Percentiles rank a stretch among this genome's conserved stretches.
These are phyloP conservation scores for Tenualosa thibaudeaui DNA, from an alignment of 2,797 vertebrate species.

Conservation along the genomic window DNA sequence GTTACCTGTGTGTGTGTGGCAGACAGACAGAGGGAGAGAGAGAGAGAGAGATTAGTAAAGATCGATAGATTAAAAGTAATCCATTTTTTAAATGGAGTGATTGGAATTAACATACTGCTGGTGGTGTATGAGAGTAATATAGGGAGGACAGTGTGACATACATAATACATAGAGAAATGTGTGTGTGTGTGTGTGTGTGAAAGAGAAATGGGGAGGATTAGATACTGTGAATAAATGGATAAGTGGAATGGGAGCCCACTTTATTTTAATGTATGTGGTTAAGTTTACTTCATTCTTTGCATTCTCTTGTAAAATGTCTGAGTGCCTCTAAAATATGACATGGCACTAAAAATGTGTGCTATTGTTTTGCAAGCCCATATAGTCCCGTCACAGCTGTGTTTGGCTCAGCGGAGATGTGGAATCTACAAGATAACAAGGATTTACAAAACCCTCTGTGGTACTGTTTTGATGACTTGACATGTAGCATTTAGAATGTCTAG, in stretches of 20 bases:
- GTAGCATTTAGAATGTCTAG: not conserved
- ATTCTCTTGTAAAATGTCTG: not conserved
- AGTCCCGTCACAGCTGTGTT: not conserved
- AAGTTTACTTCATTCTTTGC: not conserved
- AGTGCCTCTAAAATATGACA: not conserved
- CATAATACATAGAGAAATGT: constrained; percentile 26
- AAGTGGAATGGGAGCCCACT: not conserved
- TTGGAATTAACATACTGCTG: constrained; percentile 59
- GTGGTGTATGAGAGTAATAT: constrained; percentile 38
- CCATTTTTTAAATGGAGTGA: constrained; percentile 70
- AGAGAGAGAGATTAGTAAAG: constrained; percentile 71
- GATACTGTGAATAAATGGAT: not conserved
- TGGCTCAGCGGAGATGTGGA: not conserved
- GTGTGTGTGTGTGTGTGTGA: not conserved
- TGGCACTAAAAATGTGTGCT: not conserved
- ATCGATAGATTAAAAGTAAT: constrained; percentile 79
- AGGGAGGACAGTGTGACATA: not conserved
- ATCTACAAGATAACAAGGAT: not conserved
- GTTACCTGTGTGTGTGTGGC: not conserved
- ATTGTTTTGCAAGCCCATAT: not conserved
- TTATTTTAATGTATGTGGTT: not conserved
- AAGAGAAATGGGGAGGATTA: not conserved
- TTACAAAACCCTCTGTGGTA: not conserved
- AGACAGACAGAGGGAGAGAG: not conserved
- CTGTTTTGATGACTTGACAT: not conserved